Evolutionary conservation across 1,140 invertebrate genomes (phyloP).

Genomic region (Macrobrachium rosenbergii): DNA sequence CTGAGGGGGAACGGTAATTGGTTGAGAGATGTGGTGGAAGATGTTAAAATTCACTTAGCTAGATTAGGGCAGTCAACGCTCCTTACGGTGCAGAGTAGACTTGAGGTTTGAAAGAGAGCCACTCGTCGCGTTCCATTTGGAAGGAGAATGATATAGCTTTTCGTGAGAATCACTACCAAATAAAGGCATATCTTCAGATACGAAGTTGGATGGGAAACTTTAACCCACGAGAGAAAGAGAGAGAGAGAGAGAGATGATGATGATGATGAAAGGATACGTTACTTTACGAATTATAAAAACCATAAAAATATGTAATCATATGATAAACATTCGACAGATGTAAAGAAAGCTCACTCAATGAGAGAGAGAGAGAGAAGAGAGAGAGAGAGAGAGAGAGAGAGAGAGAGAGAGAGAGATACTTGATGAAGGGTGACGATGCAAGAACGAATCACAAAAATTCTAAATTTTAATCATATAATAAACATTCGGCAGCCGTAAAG

Average conservation of each 20-base stretch:
- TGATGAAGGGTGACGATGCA: background rate
- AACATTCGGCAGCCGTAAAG: background rate
- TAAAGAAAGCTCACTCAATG: background rate
- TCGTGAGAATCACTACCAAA: background rate
- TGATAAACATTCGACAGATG: background rate
- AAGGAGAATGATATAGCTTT: too few species aligned
- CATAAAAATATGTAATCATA: too few species aligned
- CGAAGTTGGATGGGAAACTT: background rate
- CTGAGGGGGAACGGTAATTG: too few species aligned
- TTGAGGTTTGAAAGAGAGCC: too few species aligned
- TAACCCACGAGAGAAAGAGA: background rate
- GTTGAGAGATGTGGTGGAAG: too few species aligned
- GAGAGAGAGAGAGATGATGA: background rate
- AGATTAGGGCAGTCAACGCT: too few species aligned
- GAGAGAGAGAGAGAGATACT: background rate
- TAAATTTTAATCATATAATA: background rate
- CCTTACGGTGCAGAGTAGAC: too few species aligned
- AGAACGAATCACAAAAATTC: background rate
- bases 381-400: background rate
- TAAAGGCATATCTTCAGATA: background rate
- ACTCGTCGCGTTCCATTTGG: too few species aligned
- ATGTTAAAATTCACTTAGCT: too few species aligned
- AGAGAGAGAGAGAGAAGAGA: background rate
- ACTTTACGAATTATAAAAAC: background rate
- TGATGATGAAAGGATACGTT: background rate